A percentile compares a stretch with the other conserved stretches of the same genome.
These are phyloP conservation scores for Andrena cerasifolii DNA, from an alignment of 1,140 invertebrate species.

Conservation along the genomic window DNA sequence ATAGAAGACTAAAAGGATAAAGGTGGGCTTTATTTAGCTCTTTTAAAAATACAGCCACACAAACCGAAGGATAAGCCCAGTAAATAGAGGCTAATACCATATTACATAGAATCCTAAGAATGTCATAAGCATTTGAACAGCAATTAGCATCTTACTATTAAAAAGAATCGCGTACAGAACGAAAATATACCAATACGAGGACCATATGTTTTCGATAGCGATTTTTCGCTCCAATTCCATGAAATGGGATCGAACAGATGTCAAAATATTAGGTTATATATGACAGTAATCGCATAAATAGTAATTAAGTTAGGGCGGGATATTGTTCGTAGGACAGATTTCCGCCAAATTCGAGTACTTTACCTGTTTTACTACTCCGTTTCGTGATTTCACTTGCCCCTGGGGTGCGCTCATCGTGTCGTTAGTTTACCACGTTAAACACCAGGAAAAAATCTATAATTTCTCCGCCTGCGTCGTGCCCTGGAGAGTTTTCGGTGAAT, in stretches of 20 bases:
- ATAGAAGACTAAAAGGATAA: conserved; percentile 22
- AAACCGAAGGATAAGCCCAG: not conserved
- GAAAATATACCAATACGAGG: conserved; percentile 5
- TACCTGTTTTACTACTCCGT: conserved; percentile 85
- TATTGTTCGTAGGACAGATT: not conserved
- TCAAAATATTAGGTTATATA: conserved; percentile 47
- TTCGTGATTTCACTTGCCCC: conserved; percentile 76
- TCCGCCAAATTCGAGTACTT: conserved; percentile 52
- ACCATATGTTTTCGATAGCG: conserved; percentile 53
- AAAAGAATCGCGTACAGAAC: not conserved
- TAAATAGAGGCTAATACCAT: not conserved
- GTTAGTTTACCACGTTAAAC: conserved; percentile 40
- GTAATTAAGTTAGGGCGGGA: not conserved
- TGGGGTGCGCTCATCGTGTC: conserved; percentile 81
- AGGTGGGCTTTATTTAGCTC: not conserved
- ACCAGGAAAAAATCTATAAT: conserved; percentile 44
- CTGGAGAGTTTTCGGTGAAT: not conserved
- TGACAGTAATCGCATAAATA: conserved; percentile 24
- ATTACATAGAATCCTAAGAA: not conserved
- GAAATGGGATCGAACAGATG: not conserved
- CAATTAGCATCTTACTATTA: not conserved
- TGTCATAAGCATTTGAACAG: not conserved
- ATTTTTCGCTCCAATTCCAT: conserved; percentile 19
- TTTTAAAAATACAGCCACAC: not conserved
- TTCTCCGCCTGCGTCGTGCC: not conserved